Base-by-base conservation (phyloP, 1,140 invertebrate species). In the Ceratina japonica region DNA sequence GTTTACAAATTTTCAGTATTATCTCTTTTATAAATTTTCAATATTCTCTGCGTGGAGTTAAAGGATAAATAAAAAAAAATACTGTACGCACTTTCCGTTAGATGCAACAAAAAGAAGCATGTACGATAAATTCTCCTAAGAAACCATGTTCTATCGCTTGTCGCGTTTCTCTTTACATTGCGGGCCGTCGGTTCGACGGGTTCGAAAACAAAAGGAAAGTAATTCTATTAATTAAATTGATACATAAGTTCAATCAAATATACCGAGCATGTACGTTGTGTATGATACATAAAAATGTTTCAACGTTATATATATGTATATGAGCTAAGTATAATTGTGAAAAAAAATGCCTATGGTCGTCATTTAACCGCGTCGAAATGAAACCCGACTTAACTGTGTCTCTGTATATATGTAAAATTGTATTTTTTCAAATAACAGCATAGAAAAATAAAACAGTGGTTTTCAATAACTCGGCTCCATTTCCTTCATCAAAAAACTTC, bases 371-470 rank as follows among this genome's bases (percentile, higher is more conserved):
- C 22, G 16, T 64, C 62, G 56, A 49, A 51, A 54, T 7, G 51
- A 27, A 62, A 52, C 52, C 24, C 24, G 24, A 64, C 22, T 78
- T 54, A 56, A 61, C 22, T 61, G 37, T 73, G 24, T 74, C 24
- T 51, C 52, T 84, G 82, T 84, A 84, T 52, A 84, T 84, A 84
- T 51, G 59, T 61, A 44, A 83, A 75, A 75, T 83, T 80, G 82
- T 84, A 84, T 84, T 84, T 84, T 84, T 84, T 61, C 83, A 84
- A 83, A 75, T 72, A 80, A 84, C 73, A 61, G 20, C n/a, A 73
- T 78, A 72, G 59, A 52, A 75, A 51, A 75, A 51, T 65, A 70
- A 51, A 64, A 76, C 24, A 51, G 31, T 70, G 61, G 59, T 73
- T 84, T 44, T 44, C 37, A 44, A 10, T 76, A 69, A 84, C 8